Evolutionary conservation across 1,140 invertebrate species (phyloP).

Genomic region (Trachymyrmex cornetzi): DNA sequence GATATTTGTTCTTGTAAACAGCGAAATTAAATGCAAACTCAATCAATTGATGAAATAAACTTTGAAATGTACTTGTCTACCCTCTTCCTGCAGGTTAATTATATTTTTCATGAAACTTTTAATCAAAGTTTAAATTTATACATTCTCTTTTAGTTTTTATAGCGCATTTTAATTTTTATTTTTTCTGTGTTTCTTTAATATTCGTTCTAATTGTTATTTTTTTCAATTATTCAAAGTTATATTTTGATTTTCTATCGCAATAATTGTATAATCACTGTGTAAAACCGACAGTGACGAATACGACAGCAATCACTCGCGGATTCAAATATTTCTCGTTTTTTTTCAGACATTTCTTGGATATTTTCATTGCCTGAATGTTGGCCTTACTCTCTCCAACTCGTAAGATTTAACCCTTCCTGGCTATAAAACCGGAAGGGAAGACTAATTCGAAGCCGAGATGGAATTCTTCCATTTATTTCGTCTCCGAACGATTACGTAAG

Average conservation of each 20-base stretch:
- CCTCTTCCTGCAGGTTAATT: background rate
- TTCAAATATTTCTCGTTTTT: background rate
- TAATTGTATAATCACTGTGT: background rate
- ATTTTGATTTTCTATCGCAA: background rate
- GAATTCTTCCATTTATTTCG: constrained; percentile 6
- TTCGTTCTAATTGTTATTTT: background rate
- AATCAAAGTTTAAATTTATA: background rate
- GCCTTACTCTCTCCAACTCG: constrained; percentile 25
- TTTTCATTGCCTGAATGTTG: constrained; percentile 24
- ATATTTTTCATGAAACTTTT: background rate
- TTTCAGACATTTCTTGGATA: background rate
- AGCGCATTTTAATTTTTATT: background rate
- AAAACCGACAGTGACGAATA: background rate
- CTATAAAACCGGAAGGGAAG: constrained; percentile 13
- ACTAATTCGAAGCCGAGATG: constrained; percentile 3
- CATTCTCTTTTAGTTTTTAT: background rate
- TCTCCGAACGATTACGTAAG: constrained; percentile 74
- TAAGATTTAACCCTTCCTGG: constrained; percentile 20
- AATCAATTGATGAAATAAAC: background rate
- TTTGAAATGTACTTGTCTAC: background rate
- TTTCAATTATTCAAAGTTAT: background rate
- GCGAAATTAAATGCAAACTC: background rate
- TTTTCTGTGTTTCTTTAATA: constrained; percentile 5
- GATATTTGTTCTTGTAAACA: background rate
- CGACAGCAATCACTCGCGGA: background rate